Evolutionary conservation across 2,113 vertebrate genomes (phyloP).

Genomic region (Eptesicus fuscus): DNA sequence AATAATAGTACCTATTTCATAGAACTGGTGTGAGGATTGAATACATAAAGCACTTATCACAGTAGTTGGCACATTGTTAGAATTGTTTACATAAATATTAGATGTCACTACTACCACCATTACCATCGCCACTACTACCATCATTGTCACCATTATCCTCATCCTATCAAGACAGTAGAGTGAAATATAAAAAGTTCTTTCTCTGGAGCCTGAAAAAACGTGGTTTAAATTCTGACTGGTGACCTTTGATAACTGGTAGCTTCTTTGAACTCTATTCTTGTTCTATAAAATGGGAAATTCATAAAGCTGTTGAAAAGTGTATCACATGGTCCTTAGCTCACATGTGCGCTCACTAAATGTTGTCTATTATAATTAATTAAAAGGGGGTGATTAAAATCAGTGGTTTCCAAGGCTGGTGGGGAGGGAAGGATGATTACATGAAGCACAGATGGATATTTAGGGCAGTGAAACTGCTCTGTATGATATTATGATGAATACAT

Average conservation of each 20-base stretch:
- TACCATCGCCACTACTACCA: neutral
- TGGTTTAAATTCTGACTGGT: neutral
- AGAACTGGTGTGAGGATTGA: neutral
- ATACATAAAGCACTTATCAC: neutral
- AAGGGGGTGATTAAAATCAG: conserved; percentile 5
- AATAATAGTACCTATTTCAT: neutral
- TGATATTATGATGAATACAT: neutral
- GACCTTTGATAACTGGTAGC: neutral
- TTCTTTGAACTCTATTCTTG: conserved; percentile 9
- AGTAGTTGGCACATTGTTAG: neutral
- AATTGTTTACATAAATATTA: neutral
- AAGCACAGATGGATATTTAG: neutral
- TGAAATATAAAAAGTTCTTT: neutral
- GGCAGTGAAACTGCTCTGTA: neutral
- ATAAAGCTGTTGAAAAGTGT: neutral
- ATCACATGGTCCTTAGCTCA: neutral
- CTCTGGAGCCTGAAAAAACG: neutral
- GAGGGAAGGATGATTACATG: neutral
- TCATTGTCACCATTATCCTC: neutral
- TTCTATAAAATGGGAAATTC: neutral
- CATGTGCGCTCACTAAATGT: neutral
- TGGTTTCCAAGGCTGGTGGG: neutral
- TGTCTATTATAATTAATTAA: neutral
- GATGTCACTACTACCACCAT: neutral
- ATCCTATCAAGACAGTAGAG: neutral